phyloP scores from a whole-genome alignment of 1,140 invertebrate species.

The Oscheius sp. region DNA sequence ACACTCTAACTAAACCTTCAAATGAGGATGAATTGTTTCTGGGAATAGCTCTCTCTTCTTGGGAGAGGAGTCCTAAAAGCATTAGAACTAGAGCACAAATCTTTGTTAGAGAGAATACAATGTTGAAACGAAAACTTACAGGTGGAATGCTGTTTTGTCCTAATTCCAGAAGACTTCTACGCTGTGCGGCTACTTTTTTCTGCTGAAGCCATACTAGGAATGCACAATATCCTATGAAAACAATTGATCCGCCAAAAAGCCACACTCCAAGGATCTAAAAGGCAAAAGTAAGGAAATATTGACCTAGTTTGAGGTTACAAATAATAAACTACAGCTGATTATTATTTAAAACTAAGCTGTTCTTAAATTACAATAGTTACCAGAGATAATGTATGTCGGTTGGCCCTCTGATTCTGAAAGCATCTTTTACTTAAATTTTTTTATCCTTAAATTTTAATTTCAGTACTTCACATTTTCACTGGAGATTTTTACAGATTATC shows the following conservation, averaged over 20 bases:
- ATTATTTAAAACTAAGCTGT: too few relatives aligned
- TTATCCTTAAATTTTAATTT: too few relatives aligned
- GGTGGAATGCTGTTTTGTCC: not conserved
- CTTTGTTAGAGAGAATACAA: not conserved
- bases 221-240: slow-evolving; percentile 26
- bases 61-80: too few relatives aligned
- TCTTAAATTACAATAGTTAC: too few relatives aligned
- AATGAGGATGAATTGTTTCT: not conserved
- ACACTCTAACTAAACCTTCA: not conserved
- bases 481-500: too few relatives aligned
- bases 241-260: slow-evolving; percentile 24
- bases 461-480: too few relatives aligned
- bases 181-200: not conserved
- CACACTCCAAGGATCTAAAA: slow-evolving; percentile 30
- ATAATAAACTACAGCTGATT: too few relatives aligned
- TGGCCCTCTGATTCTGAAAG: too few relatives aligned
- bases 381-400: too few relatives aligned
- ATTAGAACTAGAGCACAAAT: not conserved
- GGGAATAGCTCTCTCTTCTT: too few relatives aligned
- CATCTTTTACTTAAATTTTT: too few relatives aligned
- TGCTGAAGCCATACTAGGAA: slow-evolving; percentile 1
- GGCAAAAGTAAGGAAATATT: not conserved
- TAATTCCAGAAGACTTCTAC: not conserved
- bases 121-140: not conserved
- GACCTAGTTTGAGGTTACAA: too few relatives aligned